Base-by-base conservation (phyloP, 2,797 vertebrate genomes). In the Pagetopsis macropterus region DNA sequence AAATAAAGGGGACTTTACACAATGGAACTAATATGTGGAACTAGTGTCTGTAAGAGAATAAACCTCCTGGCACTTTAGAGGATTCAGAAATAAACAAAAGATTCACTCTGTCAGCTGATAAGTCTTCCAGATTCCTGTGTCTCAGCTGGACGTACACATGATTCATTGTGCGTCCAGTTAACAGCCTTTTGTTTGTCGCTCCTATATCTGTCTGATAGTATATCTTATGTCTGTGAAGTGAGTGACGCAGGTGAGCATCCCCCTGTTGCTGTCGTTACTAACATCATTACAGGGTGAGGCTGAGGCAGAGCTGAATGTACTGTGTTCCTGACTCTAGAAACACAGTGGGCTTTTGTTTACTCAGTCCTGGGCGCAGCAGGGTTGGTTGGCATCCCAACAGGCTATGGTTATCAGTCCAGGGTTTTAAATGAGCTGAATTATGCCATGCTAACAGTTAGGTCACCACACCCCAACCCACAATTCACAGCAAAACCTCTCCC, bases 331-430 rank as follows among this genome's bases (percentile, higher is more conserved):
- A 73, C 75, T 84, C 66, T 66, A 15, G 78, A 37, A 86, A 76
- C 72, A 93, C 87, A 92, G 75, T 72, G 83, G 71, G 64, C 87
- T 90, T 91, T 92, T 93, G 91, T 93, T 90, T 89, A 84, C 79
- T 0, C 40, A 12, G 65, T 78, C 52, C 81, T 86, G 33, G 87
- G 89, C 86, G 6, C 76, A 64, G 85, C 60, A 15, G 55, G 74
- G 65, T 76, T 3, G 23, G 27, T 31, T 87, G 79, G 89, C 87
- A 85, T 91, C 31, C 61, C 77, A 76, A 72, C 82, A 62, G 79
- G 49, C 70, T 9, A 77, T 63, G 71, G 86, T 86, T 89, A 84
- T 81, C 65, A 55, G 76, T 16, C 64, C 58, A 21, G 61, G 40
- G 44, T 37, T 70, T 87, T 65, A 79, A 90, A 82, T 72, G 78